phyloP scores from a whole-genome alignment of 2,797 vertebrate species.

The Chanos chanos region DNA sequence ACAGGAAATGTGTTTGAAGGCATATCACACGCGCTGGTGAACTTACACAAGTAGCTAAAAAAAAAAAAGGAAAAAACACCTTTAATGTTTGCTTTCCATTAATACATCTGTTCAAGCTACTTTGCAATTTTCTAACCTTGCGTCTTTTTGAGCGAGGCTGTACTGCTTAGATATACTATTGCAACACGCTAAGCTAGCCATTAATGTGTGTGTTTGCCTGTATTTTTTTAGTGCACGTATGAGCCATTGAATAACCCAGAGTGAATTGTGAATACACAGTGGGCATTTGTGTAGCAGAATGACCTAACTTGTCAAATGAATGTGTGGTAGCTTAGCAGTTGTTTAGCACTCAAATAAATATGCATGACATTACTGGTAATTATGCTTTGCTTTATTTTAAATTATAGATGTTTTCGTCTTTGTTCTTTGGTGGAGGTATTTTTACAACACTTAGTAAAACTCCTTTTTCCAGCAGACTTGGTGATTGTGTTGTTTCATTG shows the following conservation, averaged over 20 bases:
- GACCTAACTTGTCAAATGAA: constrained; percentile 32
- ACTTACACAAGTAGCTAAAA: constrained; percentile 26
- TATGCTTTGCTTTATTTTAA: not conserved
- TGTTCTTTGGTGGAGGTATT: not conserved
- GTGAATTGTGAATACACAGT: constrained; percentile 6
- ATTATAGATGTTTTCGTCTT: not conserved
- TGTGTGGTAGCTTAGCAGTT: constrained; percentile 42
- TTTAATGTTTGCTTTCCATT: constrained; percentile 26
- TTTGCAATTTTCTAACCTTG: constrained; percentile 3
- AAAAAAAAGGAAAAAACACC: constrained; percentile 17
- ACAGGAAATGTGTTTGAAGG: constrained; percentile 39
- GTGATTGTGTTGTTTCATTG: not conserved
- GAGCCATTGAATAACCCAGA: not conserved
- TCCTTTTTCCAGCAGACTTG: not conserved
- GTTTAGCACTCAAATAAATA: constrained; percentile 46
- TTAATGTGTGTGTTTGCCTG: not conserved
- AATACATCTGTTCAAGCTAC: not conserved
- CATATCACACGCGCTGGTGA: constrained; percentile 23
- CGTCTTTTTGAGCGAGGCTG: not conserved
- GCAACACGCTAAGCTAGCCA: too few relatives aligned
- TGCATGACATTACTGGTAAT: constrained; percentile 24
- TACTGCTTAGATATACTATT: not conserved
- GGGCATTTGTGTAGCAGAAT: not conserved
- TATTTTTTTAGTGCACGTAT: not conserved
- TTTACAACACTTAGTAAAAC: constrained; percentile 5